phyloP scores from a whole-genome alignment of 2,888 invertebrate species.

The Drosophila nr. medialis region DNA sequence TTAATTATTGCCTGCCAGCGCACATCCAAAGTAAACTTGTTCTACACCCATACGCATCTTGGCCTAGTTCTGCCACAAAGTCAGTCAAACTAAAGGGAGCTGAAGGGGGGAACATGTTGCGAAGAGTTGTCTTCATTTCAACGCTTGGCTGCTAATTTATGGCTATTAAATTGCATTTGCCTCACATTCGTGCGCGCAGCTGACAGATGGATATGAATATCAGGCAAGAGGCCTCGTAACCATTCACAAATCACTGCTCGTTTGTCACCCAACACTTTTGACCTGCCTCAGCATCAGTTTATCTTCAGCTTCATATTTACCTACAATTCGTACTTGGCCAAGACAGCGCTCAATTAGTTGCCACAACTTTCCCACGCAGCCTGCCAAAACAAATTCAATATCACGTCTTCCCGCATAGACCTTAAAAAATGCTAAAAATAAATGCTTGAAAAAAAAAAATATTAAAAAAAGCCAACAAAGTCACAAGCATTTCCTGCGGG shows the following conservation, averaged over 20 bases:
- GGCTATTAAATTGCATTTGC: conserved; percentile 68
- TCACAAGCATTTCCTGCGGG: conserved; percentile 53
- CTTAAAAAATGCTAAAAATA: background rate
- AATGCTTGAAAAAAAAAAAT: conserved; percentile 5
- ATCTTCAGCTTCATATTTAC: conserved; percentile 5
- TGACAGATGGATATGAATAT: background rate
- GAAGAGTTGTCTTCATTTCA: conserved; percentile 42
- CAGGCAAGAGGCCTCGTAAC: conserved; percentile 19
- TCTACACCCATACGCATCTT: conserved; percentile 13
- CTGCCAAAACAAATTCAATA: conserved; percentile 62
- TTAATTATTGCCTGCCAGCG: conserved; percentile 55
- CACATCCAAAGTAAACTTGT: conserved; percentile 13
- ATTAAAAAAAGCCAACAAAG: conserved; percentile 12
- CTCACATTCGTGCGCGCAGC: conserved; percentile 15
- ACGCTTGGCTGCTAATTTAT: conserved; percentile 58
- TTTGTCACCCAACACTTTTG: conserved; percentile 55
- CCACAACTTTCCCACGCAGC: conserved; percentile 61
- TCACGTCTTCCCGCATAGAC: conserved; percentile 48
- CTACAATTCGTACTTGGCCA: conserved; percentile 13
- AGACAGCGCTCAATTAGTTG: conserved; percentile 37
- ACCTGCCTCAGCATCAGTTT: conserved; percentile 30
- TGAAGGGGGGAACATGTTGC: background rate
- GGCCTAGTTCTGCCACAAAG: conserved; percentile 37
- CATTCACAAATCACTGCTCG: conserved; percentile 26
- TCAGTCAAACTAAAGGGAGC: background rate